Conservation (phyloP, 2,888 invertebrate species). For the Thera britannica region DNA sequence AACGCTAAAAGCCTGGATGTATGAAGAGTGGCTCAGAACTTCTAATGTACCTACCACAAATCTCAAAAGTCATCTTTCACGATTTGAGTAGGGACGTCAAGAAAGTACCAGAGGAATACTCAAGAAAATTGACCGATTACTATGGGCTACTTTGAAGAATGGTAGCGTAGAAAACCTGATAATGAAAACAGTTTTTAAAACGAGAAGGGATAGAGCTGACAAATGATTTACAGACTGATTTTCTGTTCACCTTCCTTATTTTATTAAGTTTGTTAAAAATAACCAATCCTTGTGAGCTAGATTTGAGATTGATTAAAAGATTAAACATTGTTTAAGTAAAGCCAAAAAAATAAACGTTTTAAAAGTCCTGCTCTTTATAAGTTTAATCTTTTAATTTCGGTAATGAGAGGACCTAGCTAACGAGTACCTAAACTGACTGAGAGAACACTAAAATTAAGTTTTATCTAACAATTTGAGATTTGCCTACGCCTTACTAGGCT, state of each 20-base stretch:
- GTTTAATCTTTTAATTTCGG: neutral
- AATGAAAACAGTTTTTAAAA: neutral
- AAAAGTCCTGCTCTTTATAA: slow-evolving; percentile 2
- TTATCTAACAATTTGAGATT: neutral
- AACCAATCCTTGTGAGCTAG: neutral
- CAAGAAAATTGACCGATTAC: slow-evolving; percentile 2
- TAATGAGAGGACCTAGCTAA: neutral
- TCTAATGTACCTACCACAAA: slow-evolving; percentile 26
- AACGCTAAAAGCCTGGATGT: slow-evolving; percentile 59
- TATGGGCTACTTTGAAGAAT: neutral
- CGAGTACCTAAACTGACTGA: neutral
- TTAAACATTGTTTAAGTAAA: neutral
- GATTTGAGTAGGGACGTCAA: slow-evolving; percentile 1
- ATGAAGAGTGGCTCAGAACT: slow-evolving; percentile 32
- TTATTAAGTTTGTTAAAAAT: neutral
- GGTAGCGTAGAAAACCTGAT: neutral
- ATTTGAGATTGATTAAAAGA: neutral
- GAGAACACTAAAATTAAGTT: neutral
- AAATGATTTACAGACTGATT: no score
- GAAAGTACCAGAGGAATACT: slow-evolving; percentile 8
- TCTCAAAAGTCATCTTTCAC: slow-evolving; percentile 11
- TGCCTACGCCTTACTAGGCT: neutral
- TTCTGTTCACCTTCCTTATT: no score
- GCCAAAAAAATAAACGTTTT: neutral
- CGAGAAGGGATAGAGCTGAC: no score